These are phyloP conservation scores for Cephus pygmeus DNA, from an alignment of 2,888 invertebrate genomes.

Conservation along the genomic window DNA sequence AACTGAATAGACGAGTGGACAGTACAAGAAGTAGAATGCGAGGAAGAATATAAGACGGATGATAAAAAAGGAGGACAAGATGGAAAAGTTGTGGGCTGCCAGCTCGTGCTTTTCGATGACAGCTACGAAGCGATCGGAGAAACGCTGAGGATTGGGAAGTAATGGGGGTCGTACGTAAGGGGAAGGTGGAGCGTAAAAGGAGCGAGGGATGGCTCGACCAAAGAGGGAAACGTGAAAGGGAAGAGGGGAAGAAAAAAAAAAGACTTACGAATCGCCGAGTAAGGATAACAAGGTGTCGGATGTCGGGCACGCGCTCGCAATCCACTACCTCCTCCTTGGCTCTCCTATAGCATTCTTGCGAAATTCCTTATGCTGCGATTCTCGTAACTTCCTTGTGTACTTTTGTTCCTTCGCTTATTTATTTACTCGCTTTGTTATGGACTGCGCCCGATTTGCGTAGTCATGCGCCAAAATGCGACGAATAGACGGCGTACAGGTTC, in stretches of 20 bases:
- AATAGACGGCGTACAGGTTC: not conserved
- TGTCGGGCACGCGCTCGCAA: not conserved
- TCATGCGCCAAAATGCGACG: not conserved
- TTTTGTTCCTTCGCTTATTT: not conserved
- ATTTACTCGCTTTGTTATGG: not conserved
- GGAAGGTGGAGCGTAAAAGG: not conserved
- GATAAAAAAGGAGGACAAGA: not conserved
- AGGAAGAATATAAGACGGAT: not conserved
- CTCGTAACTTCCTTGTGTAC: not conserved
- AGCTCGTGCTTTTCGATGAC: not conserved
- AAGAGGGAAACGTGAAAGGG: not conserved
- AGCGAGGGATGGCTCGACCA: not conserved
- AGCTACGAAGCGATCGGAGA: not conserved
- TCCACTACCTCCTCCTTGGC: not conserved
- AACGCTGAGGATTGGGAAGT: not conserved
- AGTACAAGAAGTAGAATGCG: too few species aligned
- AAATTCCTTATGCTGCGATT: not conserved
- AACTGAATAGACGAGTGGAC: not conserved
- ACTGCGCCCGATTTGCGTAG: not conserved
- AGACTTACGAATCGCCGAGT: not conserved
- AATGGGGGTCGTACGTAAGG: not conserved
- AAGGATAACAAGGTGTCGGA: not conserved
- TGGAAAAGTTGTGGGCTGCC: too few species aligned
- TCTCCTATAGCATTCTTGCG: not conserved
- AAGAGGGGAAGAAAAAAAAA: not conserved